Base-by-base conservation (phyloP, 2,113 vertebrate species). In the Myrmophylax atrothorax region DNA sequence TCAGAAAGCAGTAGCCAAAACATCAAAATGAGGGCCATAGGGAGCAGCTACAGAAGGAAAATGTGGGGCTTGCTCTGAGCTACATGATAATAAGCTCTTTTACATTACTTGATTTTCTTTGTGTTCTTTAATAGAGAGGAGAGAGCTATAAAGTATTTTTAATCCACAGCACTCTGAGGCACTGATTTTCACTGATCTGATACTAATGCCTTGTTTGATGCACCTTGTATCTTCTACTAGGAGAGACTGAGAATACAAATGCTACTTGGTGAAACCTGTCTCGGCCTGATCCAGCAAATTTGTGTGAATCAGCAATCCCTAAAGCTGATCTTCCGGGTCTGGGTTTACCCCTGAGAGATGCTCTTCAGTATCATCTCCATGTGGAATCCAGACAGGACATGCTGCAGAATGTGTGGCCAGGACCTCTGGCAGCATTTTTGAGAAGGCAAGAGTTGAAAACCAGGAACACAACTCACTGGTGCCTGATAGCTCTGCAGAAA, bases 361-460 rank as follows among this genome's bases (percentile, higher is more conserved):
- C 25, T 33, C 4, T 69, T 59, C 66, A 37, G n/a, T 20, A 18
- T 35, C 26, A 38, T 46, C 25, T 79, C 80, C 68, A 22, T 55
- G 29, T 3, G 37, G 60, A 58, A 42, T 38, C 15, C 46, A 69
- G 82, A 55, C 56, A 52, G 42, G 26, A 35, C 3, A 17, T 3
- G 20, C 40, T 40, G 40, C 40, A 13, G 40, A 40, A 40, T 40
- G 12, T 40, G 40, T 31, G 26, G 40, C 52, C 66, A 70, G 29
- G 46, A 40, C 40, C 62, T 18, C 55, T 35, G 55, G n/a, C 33
- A 81, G 73, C 0, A 0, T 20, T 59, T 58, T 49, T 76, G 13
- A 35, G 52, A 86, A 75, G 12, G 8, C 0, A 10, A 37, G 35
- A 56, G 18, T 33, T 52, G 49, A 66, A 83, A 82, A 79, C 24